A percentile compares a stretch with the other conserved stretches of the same genome.
Evolutionary conservation across 2,888 invertebrate species (phyloP).

Genomic region (Lithodes maja): DNA sequence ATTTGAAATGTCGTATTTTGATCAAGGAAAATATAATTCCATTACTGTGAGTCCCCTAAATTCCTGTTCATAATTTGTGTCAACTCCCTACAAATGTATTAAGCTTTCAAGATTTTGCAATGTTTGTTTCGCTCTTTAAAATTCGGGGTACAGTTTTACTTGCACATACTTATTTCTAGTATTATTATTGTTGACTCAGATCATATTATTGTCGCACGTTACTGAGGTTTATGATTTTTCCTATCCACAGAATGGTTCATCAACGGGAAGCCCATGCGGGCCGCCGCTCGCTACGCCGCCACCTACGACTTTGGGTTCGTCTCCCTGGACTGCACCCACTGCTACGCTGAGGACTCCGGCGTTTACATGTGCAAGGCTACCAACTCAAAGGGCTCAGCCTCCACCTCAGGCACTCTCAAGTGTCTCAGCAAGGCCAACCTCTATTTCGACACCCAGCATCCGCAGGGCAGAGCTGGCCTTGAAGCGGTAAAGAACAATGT

Average conservation of each 20-base stretch:
- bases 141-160: too few relatives aligned
- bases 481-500: slow-evolving; percentile 81
- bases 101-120: too few relatives aligned
- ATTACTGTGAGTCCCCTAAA: too few relatives aligned
- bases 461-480: slow-evolving; percentile 92
- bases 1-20: too few relatives aligned
- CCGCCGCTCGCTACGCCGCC: slow-evolving; percentile 92
- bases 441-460: slow-evolving; percentile 93
- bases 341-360: slow-evolving; percentile 94
- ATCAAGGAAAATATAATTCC: too few relatives aligned
- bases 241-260: slow-evolving; percentile 87
- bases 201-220: too few relatives aligned
- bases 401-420: slow-evolving; percentile 90
- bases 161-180: too few relatives aligned
- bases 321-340: slow-evolving; percentile 89
- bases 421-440: slow-evolving; percentile 81
- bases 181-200: too few relatives aligned
- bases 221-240: background rate
- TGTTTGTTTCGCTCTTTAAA: too few relatives aligned
- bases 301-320: slow-evolving; percentile 98
- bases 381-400: slow-evolving; percentile 91
- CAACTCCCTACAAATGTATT: too few relatives aligned
- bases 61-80: too few relatives aligned
- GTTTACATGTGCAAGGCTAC: slow-evolving; percentile 93
- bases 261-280: slow-evolving; percentile 91